Evolutionary conservation across 2,888 invertebrate genomes (phyloP), one percentile per base, ranked within the genome.

Genomic region (Lepeophtheirus nordmannii): DNA sequence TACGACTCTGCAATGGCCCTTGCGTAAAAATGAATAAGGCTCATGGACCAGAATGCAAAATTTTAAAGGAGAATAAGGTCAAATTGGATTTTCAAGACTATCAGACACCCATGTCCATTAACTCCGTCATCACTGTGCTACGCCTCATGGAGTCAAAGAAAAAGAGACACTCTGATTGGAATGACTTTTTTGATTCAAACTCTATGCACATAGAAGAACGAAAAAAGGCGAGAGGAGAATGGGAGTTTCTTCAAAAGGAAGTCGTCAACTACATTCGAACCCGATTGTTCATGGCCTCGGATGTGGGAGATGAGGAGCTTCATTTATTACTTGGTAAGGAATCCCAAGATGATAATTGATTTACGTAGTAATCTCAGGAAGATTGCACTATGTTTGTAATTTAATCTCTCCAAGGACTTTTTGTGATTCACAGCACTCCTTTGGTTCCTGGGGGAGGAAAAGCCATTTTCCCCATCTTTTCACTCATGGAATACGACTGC

Each of bases 161-260:
- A 30, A 30, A 30, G 30, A 30, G 30, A 30, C 30, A 2, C 30
- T 30, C 30, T 30, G 30, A 30, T 30, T 30, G 30, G 30, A 30
- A 30, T 2, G 30, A 30, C 2, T 30, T 30, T 30, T 30, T 30
- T 5, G 30, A 30, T 30, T 7, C 30, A 2, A 30, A 30, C 7
- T 30, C 30, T 30, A 30, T 30, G 7, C 30, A 30, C 30, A 30
- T 30, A 7, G 30, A 30, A 30, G 30, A 30, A 30, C 2, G 30
- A 30, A 30, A 30, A 30, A 30, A 30, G 30, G 30, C 30, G 30
- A 30, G 8, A 61, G 17, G 17, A 30, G 64, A 64, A 37, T 64
- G 53, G 53, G 30, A 64, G 14, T 53, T 64, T 46, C 17, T 64
- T 20, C 56, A 64, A 64, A 56, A 23, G 23, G 64, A 64, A 14